A percentile compares a stretch with the other conserved stretches of the same genome.
Conservation (phyloP, 2,113 vertebrate species). For the Sylvicapra grimmia region DNA sequence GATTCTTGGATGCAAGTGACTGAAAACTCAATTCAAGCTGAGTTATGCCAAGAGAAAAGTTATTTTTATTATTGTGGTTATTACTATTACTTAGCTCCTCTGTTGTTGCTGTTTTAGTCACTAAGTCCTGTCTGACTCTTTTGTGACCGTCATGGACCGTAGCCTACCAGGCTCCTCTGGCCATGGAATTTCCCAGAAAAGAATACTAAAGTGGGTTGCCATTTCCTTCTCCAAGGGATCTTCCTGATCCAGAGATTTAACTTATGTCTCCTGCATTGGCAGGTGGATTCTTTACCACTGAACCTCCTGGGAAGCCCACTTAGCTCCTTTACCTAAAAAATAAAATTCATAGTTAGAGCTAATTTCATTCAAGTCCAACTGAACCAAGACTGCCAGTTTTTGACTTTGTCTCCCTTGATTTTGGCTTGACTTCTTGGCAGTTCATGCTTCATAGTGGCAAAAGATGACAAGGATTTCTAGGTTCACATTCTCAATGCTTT, state of each 20-base stretch:
- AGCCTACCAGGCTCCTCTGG: neutral
- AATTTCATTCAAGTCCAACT: neutral
- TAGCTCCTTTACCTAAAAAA: neutral
- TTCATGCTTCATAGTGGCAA: neutral
- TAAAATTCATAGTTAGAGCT: neutral
- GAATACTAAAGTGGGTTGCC: neutral
- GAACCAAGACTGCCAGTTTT: neutral
- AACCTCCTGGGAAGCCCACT: neutral
- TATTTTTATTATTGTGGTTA: neutral
- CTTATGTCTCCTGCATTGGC: neutral
- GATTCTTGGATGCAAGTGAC: neutral
- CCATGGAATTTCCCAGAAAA: neutral
- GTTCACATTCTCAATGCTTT: neutral
- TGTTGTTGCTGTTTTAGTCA: neutral
- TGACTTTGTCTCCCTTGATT: neutral
- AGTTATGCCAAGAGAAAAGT: neutral
- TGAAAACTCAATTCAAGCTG: neutral
- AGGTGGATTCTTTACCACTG: neutral
- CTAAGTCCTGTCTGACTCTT: neutral
- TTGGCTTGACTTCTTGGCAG: neutral
- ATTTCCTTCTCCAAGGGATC: neutral
- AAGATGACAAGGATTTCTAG: neutral
- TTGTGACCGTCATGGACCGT: neutral
- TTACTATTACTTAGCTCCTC: neutral
- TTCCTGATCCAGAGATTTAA: neutral